phyloP scores from a whole-genome alignment of 92 coral and sea anemone genomes.

The Porites cylindrica region DNA sequence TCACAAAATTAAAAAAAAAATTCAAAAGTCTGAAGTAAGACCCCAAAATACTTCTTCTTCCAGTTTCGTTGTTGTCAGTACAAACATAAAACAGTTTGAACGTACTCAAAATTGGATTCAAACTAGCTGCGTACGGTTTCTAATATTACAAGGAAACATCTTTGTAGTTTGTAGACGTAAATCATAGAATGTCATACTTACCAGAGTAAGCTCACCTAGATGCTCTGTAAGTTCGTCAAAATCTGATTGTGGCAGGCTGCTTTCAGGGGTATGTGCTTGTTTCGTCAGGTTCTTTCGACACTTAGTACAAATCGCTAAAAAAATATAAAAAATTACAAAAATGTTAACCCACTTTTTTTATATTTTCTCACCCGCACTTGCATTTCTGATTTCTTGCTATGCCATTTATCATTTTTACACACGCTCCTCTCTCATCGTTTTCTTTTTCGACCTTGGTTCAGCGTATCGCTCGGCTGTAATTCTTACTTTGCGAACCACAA shows the following conservation, averaged over 20 bases:
- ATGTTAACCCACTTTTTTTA: neutral
- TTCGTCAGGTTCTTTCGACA: slow-evolving; percentile 28
- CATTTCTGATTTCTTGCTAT: no score
- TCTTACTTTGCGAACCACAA: no score
- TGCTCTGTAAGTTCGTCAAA: slow-evolving; percentile 40
- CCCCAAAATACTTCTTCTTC: slow-evolving; percentile 13
- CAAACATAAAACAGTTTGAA: slow-evolving; percentile 13
- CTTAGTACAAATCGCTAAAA: slow-evolving; percentile 35
- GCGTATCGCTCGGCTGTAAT: no score
- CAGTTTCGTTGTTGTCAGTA: neutral
- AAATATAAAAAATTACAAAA: neutral
- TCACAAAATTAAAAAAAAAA: neutral
- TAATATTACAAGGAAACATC: slow-evolving; percentile 16
- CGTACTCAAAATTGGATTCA: slow-evolving; percentile 8
- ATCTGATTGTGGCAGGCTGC: neutral
- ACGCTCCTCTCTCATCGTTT: no score
- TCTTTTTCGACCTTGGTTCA: no score
- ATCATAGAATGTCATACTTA: slow-evolving; percentile 21
- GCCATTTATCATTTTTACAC: no score
- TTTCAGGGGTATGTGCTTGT: slow-evolving; percentile 6
- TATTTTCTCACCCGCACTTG: no score
- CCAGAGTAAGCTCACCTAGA: slow-evolving; percentile 42
- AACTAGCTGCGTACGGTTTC: slow-evolving; percentile 8
- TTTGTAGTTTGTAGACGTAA: slow-evolving; percentile 7
- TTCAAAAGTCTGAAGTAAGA: neutral